Base-by-base conservation (phyloP, 2,797 vertebrate genomes). In the Malurus leucopterus region DNA sequence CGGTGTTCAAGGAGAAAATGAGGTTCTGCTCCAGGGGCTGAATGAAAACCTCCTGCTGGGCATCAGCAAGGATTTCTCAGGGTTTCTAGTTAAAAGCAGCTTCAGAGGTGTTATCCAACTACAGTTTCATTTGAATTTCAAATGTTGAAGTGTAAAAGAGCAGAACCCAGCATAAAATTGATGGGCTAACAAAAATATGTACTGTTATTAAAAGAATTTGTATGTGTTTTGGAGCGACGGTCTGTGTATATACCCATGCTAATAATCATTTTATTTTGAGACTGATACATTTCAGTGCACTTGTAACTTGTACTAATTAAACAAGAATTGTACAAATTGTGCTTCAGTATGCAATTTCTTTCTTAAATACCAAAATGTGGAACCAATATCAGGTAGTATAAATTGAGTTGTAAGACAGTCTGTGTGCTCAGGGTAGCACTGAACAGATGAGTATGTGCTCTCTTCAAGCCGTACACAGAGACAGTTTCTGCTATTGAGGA, bases 121-220 rank as follows among this genome's bases (percentile, higher is more conserved):
- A 49, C 29, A 74, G 49, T 32, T 47, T 24, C 13, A 68, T 84
- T 61, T 90, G 83, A 91, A 92, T 92, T 93, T 89, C 79, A 90
- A 91, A 89, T 58, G 50, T n/a, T 22, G 11, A 11, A 50, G 41
- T 23, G 26, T 18, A 79, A 80, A 86, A 13, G 3, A 75, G 47
- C 67, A 75, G 46, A 55, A 18, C 22, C 59, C 32, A 78, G 70
- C 67, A 72, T 41, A 81, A 85, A 87, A 81, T 26, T 34, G 21
- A 67, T 43, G 30, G n/a, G 10, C 29, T 71, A 32, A 53, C 21
- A 65, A 76, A 90, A 65, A 44, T 13, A 75, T 8, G 14, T 34
- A 49, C 11, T n/a, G 49, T 62, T 50, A 54, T 73, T 36, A 82
- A 59, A 71, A 29, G 13, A 58, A 64, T 62, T 72, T 50, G 21